Conservation (phyloP, 2,797 vertebrate genomes). For the Delichon dasypus region DNA sequence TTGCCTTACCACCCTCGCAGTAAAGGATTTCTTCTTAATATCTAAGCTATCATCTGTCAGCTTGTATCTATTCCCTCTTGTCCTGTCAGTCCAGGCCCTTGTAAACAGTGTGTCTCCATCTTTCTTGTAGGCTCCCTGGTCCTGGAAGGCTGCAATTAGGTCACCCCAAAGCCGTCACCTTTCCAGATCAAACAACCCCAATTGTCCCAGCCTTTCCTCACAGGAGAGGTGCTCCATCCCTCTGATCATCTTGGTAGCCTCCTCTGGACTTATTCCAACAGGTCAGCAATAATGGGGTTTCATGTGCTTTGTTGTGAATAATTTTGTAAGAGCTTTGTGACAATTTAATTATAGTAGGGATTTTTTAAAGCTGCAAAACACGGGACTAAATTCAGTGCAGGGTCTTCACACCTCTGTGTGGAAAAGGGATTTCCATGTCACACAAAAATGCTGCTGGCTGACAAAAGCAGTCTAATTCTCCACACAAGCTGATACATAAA, state of each 20-base stretch:
- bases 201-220: not conserved
- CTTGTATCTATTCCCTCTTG: not conserved
- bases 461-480: not conserved
- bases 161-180: not conserved
- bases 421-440: not conserved
- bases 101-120: not conserved
- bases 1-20: not conserved
- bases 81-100: not conserved
- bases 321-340: not conserved
- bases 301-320: not conserved
- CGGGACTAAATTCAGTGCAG: not conserved
- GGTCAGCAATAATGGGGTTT: not conserved
- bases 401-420: not conserved
- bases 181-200: not conserved
- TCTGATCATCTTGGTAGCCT: not conserved
- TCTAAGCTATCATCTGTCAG: not conserved
- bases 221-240: not conserved
- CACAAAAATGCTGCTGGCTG: not conserved
- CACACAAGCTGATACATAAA: not conserved
- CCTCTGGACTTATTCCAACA: not conserved
- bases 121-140: not conserved
- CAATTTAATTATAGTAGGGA: not conserved
- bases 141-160: not conserved
- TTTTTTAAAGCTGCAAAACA: not conserved
- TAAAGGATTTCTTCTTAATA: not conserved